These are phyloP conservation scores for Chrysemys picta DNA, from an alignment of 2,113 vertebrate genomes.

Conservation along the genomic window DNA sequence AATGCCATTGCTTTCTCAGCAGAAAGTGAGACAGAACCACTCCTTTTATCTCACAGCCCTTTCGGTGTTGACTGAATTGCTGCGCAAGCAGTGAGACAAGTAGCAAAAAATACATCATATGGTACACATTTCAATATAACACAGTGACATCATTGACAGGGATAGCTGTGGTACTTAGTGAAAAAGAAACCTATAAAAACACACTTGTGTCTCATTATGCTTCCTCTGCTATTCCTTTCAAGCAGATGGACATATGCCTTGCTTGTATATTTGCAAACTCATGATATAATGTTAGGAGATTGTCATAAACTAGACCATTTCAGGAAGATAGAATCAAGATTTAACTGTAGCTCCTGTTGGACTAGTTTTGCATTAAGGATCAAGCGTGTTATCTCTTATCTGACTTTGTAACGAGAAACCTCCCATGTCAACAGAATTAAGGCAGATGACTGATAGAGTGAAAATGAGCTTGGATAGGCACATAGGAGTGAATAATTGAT, in stretches of 20 bases:
- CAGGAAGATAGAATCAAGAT: neutral
- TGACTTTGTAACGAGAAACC: neutral
- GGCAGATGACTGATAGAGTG: neutral
- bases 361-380: neutral
- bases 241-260: conserved; percentile 44
- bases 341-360: conserved; percentile 24
- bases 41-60: conserved; percentile 23
- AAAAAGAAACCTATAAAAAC: conserved; percentile 55
- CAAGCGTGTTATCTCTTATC: neutral
- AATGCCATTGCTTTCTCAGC: neutral
- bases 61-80: conserved; percentile 26
- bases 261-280: conserved; percentile 57
- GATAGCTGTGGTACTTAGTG: conserved; percentile 49
- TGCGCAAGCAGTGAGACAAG: conserved; percentile 60
- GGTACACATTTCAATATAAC: conserved; percentile 60
- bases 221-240: conserved; percentile 29
- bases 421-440: neutral
- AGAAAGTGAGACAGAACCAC: conserved; percentile 24
- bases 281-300: conserved; percentile 62
- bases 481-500: conserved; percentile 13
- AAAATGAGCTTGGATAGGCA: neutral
- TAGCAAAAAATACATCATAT: conserved; percentile 63
- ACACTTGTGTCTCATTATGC: conserved; percentile 49
- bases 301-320: conserved; percentile 62
- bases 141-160: conserved; percentile 59